phyloP scores from a whole-genome alignment of 2,888 invertebrate genomes.

The Sphaerophoria taeniata region DNA sequence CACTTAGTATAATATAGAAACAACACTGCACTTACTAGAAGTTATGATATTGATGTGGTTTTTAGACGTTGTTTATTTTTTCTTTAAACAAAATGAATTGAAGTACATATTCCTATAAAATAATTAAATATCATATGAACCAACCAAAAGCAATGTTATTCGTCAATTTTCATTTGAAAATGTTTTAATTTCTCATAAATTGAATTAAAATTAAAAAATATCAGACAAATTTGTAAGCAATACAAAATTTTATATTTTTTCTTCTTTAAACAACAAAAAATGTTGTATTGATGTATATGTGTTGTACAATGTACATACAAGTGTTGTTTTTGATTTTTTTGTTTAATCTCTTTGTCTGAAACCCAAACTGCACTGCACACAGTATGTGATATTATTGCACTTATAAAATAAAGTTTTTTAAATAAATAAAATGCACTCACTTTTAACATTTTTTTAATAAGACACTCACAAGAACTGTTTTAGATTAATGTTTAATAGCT shows the following conservation, averaged over 20 bases:
- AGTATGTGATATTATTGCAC: conserved; percentile 74
- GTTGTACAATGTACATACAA: conserved; percentile 3
- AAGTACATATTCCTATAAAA: conserved; percentile 21
- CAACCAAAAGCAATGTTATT: conserved; percentile 68
- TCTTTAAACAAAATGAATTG: conserved; percentile 6
- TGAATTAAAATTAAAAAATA: conserved; percentile 22
- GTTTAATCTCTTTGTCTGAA: conserved; percentile 21
- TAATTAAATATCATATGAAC: conserved; percentile 55
- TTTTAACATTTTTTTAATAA: conserved; percentile 37
- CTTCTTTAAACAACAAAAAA: background rate
- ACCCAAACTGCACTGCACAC: conserved; percentile 73
- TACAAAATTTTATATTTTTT: conserved; percentile 37
- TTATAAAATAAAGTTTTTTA: conserved; percentile 61
- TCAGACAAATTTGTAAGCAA: conserved; percentile 49
- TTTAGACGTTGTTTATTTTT: conserved; percentile 13
- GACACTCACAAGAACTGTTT: conserved; percentile 35
- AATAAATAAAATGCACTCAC: conserved; percentile 54
- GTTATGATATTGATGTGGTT: conserved; percentile 24
- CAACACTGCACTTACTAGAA: conserved; percentile 61
- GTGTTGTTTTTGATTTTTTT: conserved; percentile 12
- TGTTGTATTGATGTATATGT: conserved; percentile 21
- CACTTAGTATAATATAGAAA: conserved; percentile 60
- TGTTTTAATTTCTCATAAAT: conserved; percentile 17
- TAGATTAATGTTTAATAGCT: conserved; percentile 59
- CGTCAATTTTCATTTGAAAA: conserved; percentile 54